Percentiles rank a stretch among this genome's conserved stretches.
These are phyloP conservation scores for Tenthredo mesomela DNA, from an alignment of 2,888 invertebrate genomes.

Conservation along the genomic window DNA sequence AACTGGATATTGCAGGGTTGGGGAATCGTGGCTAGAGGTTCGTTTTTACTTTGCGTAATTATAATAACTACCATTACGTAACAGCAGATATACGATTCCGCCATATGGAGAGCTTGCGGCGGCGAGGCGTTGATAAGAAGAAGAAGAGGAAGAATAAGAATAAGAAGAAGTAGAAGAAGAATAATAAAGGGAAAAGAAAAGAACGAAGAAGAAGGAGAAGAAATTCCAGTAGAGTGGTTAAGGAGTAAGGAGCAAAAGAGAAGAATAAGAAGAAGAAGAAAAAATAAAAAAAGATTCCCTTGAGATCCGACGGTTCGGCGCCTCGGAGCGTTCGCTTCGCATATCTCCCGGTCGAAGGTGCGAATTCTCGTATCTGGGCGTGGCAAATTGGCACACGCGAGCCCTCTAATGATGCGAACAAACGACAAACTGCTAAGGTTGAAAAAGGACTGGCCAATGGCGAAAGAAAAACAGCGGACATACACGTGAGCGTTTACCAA, in stretches of 20 bases:
- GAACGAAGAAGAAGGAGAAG: neutral
- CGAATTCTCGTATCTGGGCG: conserved; percentile 72
- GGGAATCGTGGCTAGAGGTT: neutral
- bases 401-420: conserved; percentile 73
- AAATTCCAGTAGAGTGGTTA: conserved; percentile 47
- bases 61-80: conserved; percentile 28
- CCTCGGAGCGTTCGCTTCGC: conserved; percentile 48
- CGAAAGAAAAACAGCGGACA: conserved; percentile 27
- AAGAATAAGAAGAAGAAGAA: neutral
- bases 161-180: neutral
- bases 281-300: conserved; percentile 5
- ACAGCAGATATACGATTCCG: neutral
- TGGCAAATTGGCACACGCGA: conserved; percentile 75
- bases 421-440: conserved; percentile 63
- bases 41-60: conserved; percentile 16
- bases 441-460: conserved; percentile 37
- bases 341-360: conserved; percentile 66
- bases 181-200: too few species aligned
- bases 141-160: neutral
- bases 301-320: conserved; percentile 22
- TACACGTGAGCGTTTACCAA: neutral
- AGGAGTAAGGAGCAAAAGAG: conserved; percentile 37
- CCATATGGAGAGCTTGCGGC: conserved; percentile 3
- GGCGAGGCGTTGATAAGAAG: conserved; percentile 22
- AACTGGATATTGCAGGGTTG: neutral